Percentiles rank a stretch among this genome's conserved stretches.
Conservation (phyloP, 2,113 vertebrate species). For the Butorides virescens region DNA sequence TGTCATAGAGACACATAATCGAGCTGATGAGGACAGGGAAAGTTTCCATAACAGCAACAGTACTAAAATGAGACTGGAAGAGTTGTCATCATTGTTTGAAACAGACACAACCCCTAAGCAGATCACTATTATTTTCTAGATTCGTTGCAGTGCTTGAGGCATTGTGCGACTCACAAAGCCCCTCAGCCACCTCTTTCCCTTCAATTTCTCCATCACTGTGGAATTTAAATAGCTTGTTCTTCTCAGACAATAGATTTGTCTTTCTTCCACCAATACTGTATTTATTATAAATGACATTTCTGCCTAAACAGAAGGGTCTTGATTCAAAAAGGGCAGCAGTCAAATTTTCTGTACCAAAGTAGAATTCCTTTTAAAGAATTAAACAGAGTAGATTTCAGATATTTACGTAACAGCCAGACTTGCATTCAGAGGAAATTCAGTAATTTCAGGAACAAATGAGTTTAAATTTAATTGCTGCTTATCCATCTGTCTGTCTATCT, state of each 20-base stretch:
- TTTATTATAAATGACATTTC: slow-evolving; percentile 23
- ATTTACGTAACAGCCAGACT: neutral
- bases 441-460: neutral
- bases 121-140: slow-evolving; percentile 36
- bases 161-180: slow-evolving; percentile 16
- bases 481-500: neutral
- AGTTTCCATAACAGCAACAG: slow-evolving; percentile 31
- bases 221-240: slow-evolving; percentile 41
- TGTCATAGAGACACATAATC: neutral
- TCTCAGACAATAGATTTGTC: slow-evolving; percentile 41
- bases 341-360: neutral
- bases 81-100: slow-evolving; percentile 43
- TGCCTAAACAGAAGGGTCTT: slow-evolving; percentile 11
- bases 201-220: slow-evolving; percentile 30
- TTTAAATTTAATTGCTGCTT: neutral
- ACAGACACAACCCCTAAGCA: neutral
- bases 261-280: slow-evolving; percentile 22
- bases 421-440: neutral
- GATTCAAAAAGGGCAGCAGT: neutral
- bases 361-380: neutral
- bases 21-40: slow-evolving; percentile 22
- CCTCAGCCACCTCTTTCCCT: slow-evolving; percentile 23
- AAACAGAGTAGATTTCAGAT: neutral
- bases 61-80: slow-evolving; percentile 11
- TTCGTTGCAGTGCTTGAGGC: neutral